Percentiles rank a stretch among this genome's conserved stretches.
Conservation (phyloP, 2,113 vertebrate species). For the Onychostoma macrolepis region DNA sequence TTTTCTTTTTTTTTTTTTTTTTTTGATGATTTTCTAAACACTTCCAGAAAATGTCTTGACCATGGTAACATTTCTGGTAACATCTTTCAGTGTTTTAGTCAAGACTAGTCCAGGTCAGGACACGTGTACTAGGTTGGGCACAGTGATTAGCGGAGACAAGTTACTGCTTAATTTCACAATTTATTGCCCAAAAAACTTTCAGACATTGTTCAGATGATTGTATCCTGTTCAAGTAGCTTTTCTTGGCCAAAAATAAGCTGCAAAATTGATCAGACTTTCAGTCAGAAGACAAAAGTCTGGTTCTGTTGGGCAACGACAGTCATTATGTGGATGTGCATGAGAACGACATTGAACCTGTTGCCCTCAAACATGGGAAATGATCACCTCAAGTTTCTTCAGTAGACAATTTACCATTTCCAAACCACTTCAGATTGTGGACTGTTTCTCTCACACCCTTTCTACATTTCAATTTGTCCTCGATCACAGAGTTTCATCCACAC, state of each 20-base stretch:
- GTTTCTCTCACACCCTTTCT: slow-evolving; percentile 10
- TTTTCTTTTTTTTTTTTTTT: too few species aligned
- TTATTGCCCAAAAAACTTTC: neutral
- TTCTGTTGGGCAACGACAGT: neutral
- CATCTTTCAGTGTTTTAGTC: neutral
- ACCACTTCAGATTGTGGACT: slow-evolving; percentile 14
- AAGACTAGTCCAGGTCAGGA: neutral
- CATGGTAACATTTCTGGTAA: neutral
- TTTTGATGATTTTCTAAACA: too few species aligned
- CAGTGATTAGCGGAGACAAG: neutral
- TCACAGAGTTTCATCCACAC: neutral
- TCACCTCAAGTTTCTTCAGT: neutral
- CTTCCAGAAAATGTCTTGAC: neutral
- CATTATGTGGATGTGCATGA: neutral
- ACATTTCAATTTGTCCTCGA: slow-evolving; percentile 23
- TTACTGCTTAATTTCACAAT: neutral
- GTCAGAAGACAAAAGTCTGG: neutral
- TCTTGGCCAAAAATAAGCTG: neutral
- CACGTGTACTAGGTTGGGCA: too few species aligned
- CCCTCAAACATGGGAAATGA: neutral
- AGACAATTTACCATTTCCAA: neutral
- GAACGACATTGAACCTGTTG: neutral
- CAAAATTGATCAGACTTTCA: neutral
- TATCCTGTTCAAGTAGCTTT: neutral
- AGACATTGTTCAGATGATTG: neutral